Base-by-base conservation (phyloP, 2,113 vertebrate species). In the Microtus richardsoni region DNA sequence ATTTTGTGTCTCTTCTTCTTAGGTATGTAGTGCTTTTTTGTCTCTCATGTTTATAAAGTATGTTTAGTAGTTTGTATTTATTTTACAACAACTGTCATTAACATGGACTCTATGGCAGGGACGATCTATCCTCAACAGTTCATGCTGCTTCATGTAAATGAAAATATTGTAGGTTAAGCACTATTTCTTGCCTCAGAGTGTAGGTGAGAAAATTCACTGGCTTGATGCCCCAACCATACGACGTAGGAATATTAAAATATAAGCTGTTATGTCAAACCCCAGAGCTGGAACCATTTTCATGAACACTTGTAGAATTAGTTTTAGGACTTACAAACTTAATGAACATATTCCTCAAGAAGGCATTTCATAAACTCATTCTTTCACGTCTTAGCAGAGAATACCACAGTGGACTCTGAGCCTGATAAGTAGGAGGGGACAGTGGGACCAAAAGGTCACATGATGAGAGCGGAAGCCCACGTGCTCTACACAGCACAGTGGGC, bases 171-270 rank as follows among this genome's bases (percentile, higher is more conserved):
- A 64, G 54, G 41, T 94, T 66, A 58, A 44, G 28, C 26, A 39
- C 28, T 82, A 66, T 86, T 78, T 88, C 87, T 79, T 84, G 17
- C 36, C 47, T 88, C 28, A 84, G 84, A 93, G 88, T 91, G 30
- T 1, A 91, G 17, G 33, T 14, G 30, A 88, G 74, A 88, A 49
- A 77, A 47, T 33, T 58, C 10, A 71, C 30, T 88, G 86, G 12
- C 24, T 41, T 78, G 6, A 82, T 71, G 14, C 86, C 68, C n/a
- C 33, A 70, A 14, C 74, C 12, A 54, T 62, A 4, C 19, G n/a
- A 88, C 68, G 17, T 24, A 30, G 22, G 49, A 52, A 6, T 1
- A 47, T 28, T 64, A 88, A 66, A 96, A 66, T 44, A 66, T 1
- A 24, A 39, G 13, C 16, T 5, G 3, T 41, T 75, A 74, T 4